Conservation (phyloP, 1,140 invertebrate species). For the Manduca sexta region DNA sequence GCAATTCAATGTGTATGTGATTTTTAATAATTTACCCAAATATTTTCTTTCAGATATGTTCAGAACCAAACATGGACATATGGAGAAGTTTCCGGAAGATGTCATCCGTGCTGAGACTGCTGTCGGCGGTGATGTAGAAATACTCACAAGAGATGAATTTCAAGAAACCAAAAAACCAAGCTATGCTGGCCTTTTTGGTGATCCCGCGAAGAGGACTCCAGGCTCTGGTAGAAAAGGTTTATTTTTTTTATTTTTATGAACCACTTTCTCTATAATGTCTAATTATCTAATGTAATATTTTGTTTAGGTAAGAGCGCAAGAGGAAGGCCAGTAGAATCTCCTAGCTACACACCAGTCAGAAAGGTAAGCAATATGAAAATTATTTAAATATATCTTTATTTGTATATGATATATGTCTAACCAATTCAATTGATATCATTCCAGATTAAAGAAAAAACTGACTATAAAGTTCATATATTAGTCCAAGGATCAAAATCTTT, state of each 20-base stretch:
- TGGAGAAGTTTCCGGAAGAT: conserved; percentile 85
- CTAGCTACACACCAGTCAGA: conserved; percentile 33
- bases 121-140: conserved; percentile 79
- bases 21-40: no score
- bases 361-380: conserved; percentile 32
- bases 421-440: conserved; percentile 23
- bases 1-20: no score
- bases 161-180: conserved; percentile 75
- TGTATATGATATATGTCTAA: not conserved
- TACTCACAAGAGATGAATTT: conserved; percentile 77
- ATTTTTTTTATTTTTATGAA: not conserved
- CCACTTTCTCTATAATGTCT: conserved; percentile 1
- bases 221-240: conserved; percentile 42
- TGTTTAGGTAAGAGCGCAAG: conserved; percentile 26
- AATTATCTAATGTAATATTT: conserved; percentile 1
- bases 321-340: conserved; percentile 25
- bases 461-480: conserved; percentile 78
- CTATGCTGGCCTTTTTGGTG: conserved; percentile 74
- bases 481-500: conserved; percentile 65
- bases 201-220: conserved; percentile 54
- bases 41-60: conserved; percentile 46
- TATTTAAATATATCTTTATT: not conserved
- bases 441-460: conserved; percentile 71
- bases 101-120: conserved; percentile 79
- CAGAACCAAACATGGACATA: conserved; percentile 76